Base-by-base conservation (phyloP, 2,797 vertebrate species). In the Cossypha polioptera region DNA sequence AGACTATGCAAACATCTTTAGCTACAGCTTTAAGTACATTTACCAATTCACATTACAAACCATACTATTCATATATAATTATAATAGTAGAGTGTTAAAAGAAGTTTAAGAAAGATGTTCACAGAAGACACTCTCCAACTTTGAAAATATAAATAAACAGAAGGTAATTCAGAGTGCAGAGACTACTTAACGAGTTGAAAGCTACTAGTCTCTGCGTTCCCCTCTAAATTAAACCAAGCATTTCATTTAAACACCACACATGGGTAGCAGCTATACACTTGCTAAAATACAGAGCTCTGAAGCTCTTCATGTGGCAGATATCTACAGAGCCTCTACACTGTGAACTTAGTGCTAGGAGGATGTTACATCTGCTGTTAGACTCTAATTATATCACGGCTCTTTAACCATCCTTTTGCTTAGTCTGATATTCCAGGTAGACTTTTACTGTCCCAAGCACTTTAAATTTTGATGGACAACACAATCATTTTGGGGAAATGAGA, bases 1-100 rank as follows among this genome's bases (percentile, higher is more conserved):
- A 93, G 66, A 89, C 63, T 57, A 87, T 35, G 50, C 65, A 94
- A 95, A 88, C 57, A 63, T 26, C 57, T 92, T 79, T 73, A 94
- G 92, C 85, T 87, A 67, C 26, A 81, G 48, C 36, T 92, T 86
- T 43, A 90, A 79, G 55, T 57, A 86, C 35, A 71, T 61, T 82
- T 88, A 53, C 92, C 74, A 74, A 76, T 63, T 90, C 80, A 84
- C 21, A 24, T 51, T 92, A 77, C 0, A 0, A 91, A 84, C 22
- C 40, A 55, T 24, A 79, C 66, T 79, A 71, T 47, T 87, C 16
- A 31, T 13, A 59, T 8, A 50, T 53, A 90, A 81, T 73, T 75
- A 9, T 10, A 88, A 89, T 3, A 88, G 9, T 17, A 45, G 83
- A 82, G 29, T 33, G 57, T 11, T 80, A 88, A 61, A 89, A 74